Evolutionary conservation across 2,888 invertebrate genomes (phyloP).

Genomic region (Caenorhabditis sp.): DNA sequence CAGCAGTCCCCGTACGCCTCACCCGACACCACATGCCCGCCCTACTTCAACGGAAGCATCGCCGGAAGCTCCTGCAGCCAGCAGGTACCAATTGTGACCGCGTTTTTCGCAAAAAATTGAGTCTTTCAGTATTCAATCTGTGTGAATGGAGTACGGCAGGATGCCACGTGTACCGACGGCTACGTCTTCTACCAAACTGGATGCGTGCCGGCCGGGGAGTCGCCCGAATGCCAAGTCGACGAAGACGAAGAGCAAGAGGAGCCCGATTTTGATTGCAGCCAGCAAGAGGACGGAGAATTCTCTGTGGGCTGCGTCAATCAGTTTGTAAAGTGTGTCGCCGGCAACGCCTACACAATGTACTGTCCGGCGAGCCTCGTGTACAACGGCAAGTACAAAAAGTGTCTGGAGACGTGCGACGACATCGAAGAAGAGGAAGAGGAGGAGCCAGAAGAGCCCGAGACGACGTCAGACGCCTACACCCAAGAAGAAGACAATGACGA

Average conservation of each 20-base stretch:
- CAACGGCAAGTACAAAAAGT: conserved; percentile 11
- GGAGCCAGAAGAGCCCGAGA: conserved; percentile 1
- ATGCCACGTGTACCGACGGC: conserved; percentile 26
- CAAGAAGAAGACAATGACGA: conserved; percentile 10
- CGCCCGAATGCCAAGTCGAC: conserved; percentile 36
- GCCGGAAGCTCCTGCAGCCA: conserved; percentile 40
- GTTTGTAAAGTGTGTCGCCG: conserved; percentile 35
- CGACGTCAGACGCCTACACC: neutral
- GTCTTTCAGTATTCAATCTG: conserved; percentile 50
- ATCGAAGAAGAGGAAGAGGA: neutral
- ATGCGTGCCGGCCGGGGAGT: conserved; percentile 32
- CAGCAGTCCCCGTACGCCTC: conserved; percentile 15
- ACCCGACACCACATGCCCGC: conserved; percentile 15
- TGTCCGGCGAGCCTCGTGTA: conserved; percentile 42
- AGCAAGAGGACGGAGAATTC: conserved; percentile 23
- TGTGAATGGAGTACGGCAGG: conserved; percentile 40
- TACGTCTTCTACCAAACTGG: conserved; percentile 33
- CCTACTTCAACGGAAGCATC: conserved; percentile 39
- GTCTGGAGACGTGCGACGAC: conserved; percentile 43
- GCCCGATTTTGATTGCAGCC: conserved; percentile 29
- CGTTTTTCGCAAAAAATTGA: neutral
- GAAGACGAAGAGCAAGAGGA: conserved; percentile 18
- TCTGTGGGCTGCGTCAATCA: conserved; percentile 21
- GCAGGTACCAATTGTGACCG: conserved; percentile 16
- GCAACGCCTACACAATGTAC: conserved; percentile 24